These are phyloP conservation scores for Chauna torquata DNA, from an alignment of 2,113 vertebrate species.

Conservation along the genomic window DNA sequence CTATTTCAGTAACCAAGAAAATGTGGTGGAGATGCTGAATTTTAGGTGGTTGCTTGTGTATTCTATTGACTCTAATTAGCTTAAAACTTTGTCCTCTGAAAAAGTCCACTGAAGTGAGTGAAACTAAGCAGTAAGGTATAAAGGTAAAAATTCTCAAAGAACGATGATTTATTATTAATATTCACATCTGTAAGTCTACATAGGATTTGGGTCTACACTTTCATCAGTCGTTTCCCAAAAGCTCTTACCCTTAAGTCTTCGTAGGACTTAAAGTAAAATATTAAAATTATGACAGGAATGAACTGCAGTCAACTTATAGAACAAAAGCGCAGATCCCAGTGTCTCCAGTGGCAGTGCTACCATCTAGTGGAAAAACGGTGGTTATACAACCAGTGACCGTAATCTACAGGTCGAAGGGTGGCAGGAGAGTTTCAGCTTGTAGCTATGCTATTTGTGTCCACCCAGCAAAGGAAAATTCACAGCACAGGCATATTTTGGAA, in stretches of 20 bases:
- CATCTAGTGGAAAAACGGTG: constrained; percentile 61
- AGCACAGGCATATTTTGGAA: background rate
- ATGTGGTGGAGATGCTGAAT: background rate
- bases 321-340: background rate
- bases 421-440: background rate
- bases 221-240: background rate
- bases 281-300: background rate
- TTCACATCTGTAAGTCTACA: background rate
- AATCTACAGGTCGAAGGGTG: rapidly evolving
- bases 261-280: background rate
- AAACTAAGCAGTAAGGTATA: background rate
- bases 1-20: background rate
- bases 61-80: background rate
- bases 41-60: background rate
- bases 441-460: background rate
- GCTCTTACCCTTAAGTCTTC: background rate
- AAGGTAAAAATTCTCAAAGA: background rate
- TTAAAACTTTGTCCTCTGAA: background rate
- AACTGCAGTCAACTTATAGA: background rate
- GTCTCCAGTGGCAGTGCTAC: constrained; percentile 25
- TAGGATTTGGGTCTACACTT: background rate
- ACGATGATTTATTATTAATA: background rate
- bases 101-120: background rate
- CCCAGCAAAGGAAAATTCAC: background rate
- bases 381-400: background rate